phyloP scores from a whole-genome alignment of 2,888 invertebrate species.

The Cerceris rybyensis region DNA sequence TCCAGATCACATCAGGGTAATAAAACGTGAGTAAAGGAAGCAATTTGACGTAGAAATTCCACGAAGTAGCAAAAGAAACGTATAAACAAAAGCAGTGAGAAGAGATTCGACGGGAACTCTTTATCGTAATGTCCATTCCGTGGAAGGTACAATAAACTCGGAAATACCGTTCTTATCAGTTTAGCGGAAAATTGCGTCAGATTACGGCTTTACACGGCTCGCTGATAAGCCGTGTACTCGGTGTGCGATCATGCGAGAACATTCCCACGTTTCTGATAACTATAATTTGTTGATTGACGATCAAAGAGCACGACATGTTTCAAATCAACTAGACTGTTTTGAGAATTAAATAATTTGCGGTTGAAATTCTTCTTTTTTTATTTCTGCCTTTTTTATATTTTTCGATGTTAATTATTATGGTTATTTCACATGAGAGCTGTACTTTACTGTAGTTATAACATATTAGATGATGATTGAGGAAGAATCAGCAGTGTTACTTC shows the following conservation, averaged over 20 bases:
- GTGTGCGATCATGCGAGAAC: conserved; percentile 30
- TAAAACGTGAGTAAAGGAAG: too few relatives aligned
- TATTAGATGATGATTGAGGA: too few relatives aligned
- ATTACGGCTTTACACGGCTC: conserved; percentile 27
- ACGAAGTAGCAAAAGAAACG: too few relatives aligned
- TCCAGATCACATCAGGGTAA: too few relatives aligned
- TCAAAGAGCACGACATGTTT: conserved; percentile 5
- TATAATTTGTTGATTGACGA: conserved; percentile 4
- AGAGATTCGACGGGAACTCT: neutral
- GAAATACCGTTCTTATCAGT: conserved; percentile 37
- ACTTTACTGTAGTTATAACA: too few relatives aligned
- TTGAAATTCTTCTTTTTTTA: too few relatives aligned
- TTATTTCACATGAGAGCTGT: too few relatives aligned
- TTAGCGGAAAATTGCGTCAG: conserved; percentile 54
- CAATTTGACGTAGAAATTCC: too few relatives aligned
- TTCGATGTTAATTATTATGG: too few relatives aligned
- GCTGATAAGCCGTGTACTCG: conserved; percentile 42
- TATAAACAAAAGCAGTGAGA: neutral
- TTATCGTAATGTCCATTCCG: neutral
- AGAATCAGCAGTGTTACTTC: too few relatives aligned
- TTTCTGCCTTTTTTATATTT: too few relatives aligned
- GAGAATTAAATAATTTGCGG: conserved; percentile 5
- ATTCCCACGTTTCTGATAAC: conserved; percentile 45
- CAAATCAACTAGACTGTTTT: conserved; percentile 40
- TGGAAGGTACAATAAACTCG: conserved; percentile 25